Evolutionary conservation across 1,140 invertebrate genomes (phyloP).

Genomic region (Pogonomyrmex californicus): DNA sequence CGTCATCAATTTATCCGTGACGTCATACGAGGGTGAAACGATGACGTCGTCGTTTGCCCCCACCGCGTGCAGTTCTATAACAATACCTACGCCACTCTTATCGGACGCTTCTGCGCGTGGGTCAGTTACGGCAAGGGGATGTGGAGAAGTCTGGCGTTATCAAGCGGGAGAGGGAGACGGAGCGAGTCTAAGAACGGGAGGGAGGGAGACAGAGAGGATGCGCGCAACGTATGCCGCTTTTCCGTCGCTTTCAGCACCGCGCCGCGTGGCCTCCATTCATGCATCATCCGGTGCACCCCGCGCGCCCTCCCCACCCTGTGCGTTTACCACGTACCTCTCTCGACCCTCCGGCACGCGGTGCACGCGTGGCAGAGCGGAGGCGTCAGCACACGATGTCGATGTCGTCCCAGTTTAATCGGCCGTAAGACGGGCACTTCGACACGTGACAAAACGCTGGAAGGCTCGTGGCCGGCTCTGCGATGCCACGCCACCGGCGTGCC

Average conservation of each 20-base stretch:
- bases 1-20: constrained; percentile 59
- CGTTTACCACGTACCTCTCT: constrained; percentile 28
- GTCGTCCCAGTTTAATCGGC: constrained; percentile 70
- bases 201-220: not conserved
- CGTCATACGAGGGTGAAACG: constrained; percentile 35
- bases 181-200: constrained; percentile 2
- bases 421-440: constrained; percentile 70
- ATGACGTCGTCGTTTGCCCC: constrained; percentile 61
- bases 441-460: constrained; percentile 69
- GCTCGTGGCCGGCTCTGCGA: constrained; percentile 42
- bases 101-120: constrained; percentile 35
- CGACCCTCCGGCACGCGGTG: constrained; percentile 43
- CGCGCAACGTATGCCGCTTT: constrained; percentile 14
- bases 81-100: constrained; percentile 52
- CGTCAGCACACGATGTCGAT: constrained; percentile 72
- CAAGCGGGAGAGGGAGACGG: constrained; percentile 35
- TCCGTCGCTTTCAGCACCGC: constrained; percentile 64
- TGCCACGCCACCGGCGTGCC: constrained; percentile 55
- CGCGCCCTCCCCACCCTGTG: constrained; percentile 7
- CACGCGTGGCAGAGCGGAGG: constrained; percentile 78
- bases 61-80: not conserved
- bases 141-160: constrained; percentile 21
- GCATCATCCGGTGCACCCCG: constrained; percentile 67
- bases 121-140: not conserved
- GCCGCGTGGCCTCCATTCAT: constrained; percentile 76